These are phyloP conservation scores for Drosophila suboccidentalis DNA, from an alignment of 2,888 invertebrate genomes.

Conservation along the genomic window DNA sequence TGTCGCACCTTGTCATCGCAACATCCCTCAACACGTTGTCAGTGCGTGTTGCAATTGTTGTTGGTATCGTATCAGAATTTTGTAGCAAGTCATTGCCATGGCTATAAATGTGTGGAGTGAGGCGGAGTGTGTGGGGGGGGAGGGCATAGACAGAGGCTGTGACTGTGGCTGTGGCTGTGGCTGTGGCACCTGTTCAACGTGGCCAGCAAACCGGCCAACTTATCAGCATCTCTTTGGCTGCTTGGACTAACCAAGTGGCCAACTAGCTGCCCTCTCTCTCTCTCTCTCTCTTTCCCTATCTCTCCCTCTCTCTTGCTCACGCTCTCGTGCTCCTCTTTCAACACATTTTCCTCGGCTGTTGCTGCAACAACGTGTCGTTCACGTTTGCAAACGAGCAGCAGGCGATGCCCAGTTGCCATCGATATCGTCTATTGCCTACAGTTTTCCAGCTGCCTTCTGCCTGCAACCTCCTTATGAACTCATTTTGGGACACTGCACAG, in stretches of 20 bases:
- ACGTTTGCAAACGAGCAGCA: slow-evolving; percentile 51
- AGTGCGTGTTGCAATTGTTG: slow-evolving; percentile 53
- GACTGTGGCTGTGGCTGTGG: slow-evolving; percentile 16
- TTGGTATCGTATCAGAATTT: slow-evolving; percentile 22
- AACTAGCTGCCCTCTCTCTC: slow-evolving; percentile 25
- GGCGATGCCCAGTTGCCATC: slow-evolving; percentile 46
- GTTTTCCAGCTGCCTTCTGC: slow-evolving; percentile 22
- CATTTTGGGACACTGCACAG: slow-evolving; percentile 62
- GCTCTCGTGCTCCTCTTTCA: slow-evolving; percentile 1
- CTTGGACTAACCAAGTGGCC: slow-evolving; percentile 25
- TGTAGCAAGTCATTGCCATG: slow-evolving; percentile 22
- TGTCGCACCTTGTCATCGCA: background rate
- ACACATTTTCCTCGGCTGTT: slow-evolving; percentile 4
- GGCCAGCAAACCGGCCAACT: slow-evolving; percentile 50
- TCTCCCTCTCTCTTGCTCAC: background rate
- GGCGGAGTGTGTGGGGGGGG: background rate
- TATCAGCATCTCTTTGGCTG: slow-evolving; percentile 57
- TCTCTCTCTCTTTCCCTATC: background rate
- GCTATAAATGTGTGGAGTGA: slow-evolving; percentile 59
- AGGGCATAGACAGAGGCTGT: background rate
- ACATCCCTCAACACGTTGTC: slow-evolving; percentile 42
- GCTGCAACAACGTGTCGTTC: slow-evolving; percentile 44
- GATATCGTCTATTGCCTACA: slow-evolving; percentile 51
- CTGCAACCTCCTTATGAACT: slow-evolving; percentile 62
- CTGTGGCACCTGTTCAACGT: slow-evolving; percentile 49